Evolutionary conservation across 2,113 vertebrate species (phyloP).

Genomic region (Microtus ochrogaster): DNA sequence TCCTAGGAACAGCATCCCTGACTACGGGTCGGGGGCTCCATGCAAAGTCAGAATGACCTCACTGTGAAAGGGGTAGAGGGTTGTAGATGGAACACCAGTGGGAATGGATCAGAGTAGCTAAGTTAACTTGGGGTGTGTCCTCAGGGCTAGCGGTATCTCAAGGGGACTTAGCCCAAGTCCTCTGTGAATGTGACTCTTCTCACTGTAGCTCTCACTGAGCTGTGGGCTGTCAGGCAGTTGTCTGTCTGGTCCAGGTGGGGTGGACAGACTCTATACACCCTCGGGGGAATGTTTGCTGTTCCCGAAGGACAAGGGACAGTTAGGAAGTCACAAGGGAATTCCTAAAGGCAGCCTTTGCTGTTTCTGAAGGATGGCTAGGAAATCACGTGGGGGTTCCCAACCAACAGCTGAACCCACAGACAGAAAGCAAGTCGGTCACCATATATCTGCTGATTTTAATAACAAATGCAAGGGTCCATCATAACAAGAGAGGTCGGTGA

Average conservation of each 20-base stretch:
- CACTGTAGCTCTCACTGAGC: too few relatives aligned
- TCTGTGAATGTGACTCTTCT: neutral
- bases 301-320: fast-evolving
- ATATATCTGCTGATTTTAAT: neutral
- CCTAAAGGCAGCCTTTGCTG: too few relatives aligned
- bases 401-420: too few relatives aligned
- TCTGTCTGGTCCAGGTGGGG: fast-evolving
- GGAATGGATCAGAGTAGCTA: too few relatives aligned
- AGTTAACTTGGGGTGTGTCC: neutral
- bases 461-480: neutral
- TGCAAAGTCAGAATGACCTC: neutral
- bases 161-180: too few relatives aligned
- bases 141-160: neutral
- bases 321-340: neutral
- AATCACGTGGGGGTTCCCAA: neutral
- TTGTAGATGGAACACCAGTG: too few relatives aligned
- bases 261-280: neutral
- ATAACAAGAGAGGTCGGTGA: neutral
- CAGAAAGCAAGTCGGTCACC: neutral
- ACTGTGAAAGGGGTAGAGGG: neutral
- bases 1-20: fast-evolving
- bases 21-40: fast-evolving
- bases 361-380: too few relatives aligned
- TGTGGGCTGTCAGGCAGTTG: fast-evolving
- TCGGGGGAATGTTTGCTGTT: too few relatives aligned